Conservation (phyloP, 2,113 vertebrate species). For the Raja brachyura region DNA sequence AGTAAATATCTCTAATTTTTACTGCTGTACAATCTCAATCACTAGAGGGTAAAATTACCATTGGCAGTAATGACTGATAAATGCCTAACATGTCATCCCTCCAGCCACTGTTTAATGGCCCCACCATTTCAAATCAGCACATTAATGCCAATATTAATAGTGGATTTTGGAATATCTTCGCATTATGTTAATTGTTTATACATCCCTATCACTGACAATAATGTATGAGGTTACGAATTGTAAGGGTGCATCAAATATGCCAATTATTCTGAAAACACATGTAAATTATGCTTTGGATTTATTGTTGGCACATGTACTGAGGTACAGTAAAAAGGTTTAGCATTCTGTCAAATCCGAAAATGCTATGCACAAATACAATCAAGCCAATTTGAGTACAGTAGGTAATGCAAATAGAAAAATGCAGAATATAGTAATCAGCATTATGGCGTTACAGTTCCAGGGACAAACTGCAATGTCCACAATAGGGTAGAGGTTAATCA, state of each 20-base stretch:
- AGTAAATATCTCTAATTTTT: slow-evolving; percentile 6
- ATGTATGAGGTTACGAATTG: neutral
- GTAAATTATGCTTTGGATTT: neutral
- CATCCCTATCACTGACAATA: neutral
- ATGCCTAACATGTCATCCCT: neutral
- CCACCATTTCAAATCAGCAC: neutral
- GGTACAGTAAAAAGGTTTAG: too few species aligned
- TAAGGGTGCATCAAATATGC: neutral
- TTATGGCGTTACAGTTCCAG: too few species aligned
- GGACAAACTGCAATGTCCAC: too few species aligned
- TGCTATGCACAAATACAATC: too few species aligned
- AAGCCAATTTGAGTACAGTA: too few species aligned
- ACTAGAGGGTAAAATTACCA: slow-evolving; percentile 6
- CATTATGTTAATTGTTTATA: neutral
- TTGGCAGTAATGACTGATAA: neutral
- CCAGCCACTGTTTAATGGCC: neutral
- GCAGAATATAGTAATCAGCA: too few species aligned
- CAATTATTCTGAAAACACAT: neutral
- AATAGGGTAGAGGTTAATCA: too few species aligned
- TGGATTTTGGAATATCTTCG: neutral
- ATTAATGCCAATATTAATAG: neutral
- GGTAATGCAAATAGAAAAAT: too few species aligned
- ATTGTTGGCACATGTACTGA: too few species aligned
- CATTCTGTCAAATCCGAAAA: too few species aligned
- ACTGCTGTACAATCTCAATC: neutral